phyloP scores from a whole-genome alignment of 2,888 invertebrate genomes.

The Drosophila prolongata region DNA sequence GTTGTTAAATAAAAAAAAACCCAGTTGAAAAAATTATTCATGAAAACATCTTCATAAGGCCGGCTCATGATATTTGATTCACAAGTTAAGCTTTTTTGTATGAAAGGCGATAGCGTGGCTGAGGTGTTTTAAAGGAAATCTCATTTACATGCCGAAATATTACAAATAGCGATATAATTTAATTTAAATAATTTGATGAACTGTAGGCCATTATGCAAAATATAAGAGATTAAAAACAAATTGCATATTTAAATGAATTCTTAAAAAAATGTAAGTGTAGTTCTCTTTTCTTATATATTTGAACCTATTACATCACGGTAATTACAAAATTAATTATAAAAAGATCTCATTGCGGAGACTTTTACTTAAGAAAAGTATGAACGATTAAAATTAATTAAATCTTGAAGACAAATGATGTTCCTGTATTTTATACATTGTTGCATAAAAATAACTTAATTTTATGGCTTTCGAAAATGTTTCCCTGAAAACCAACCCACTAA shows the following conservation, averaged over 20 bases:
- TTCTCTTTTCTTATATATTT: not conserved
- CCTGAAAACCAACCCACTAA: constrained; percentile 36
- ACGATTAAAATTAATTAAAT: no score
- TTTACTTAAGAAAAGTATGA: no score
- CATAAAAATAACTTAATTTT: constrained; percentile 31
- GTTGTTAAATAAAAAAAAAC: not conserved
- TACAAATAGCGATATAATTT: not conserved
- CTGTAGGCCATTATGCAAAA: no score
- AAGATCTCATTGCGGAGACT: no score
- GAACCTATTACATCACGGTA: no score
- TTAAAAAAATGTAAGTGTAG: no score
- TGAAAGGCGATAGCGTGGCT: constrained; percentile 1
- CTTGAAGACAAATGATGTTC: not conserved
- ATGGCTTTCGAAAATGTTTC: constrained; percentile 11
- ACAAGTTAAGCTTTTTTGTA: not conserved
- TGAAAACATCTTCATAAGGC: constrained; percentile 19
- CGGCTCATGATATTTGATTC: constrained; percentile 16
- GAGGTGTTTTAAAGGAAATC: not conserved
- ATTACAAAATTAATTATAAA: no score
- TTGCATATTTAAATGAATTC: not conserved
- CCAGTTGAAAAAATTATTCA: constrained; percentile 9
- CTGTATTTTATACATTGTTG: not conserved
- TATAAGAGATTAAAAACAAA: not conserved
- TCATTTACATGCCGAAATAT: constrained; percentile 1
- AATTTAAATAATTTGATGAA: not conserved